Base-by-base conservation (phyloP, 2,888 invertebrate genomes). In the Melanophora roralis region DNA sequence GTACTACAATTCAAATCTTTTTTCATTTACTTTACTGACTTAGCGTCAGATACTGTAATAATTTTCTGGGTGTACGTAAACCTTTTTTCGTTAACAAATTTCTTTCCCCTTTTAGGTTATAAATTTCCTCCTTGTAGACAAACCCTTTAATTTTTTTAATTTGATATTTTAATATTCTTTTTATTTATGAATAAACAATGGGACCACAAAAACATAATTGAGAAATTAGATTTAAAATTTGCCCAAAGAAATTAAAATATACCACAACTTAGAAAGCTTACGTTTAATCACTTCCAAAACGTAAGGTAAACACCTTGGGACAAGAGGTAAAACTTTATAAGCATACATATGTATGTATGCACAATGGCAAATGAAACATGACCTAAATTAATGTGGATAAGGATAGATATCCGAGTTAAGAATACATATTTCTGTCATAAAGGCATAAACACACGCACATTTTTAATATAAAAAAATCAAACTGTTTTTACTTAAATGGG, bases 321-420 rank as follows among this genome's bases (percentile, higher is more conserved):
- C 59, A 75, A 69, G 72, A 65, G 32, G 78, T 69, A 38, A 34
- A 40, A 53, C 62, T 47, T 14, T 38, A 16, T 55, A 43, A 38
- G 23, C 51, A 43, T 43, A 53, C 47, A 27, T 49, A n/a, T n/a
- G n/a, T n/a, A n/a, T n/a, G n/a, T n/a, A n/a, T n/a, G n/a, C n/a
- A 57, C 14, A 23, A 43, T 14, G 45, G 34, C 43, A 34, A 57
- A 57, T 27, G 51, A 16, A 73, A 83, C 83, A 83, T 86, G 86
- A 86, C 86, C 86, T 82, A 86, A 85, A 85, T 85, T 82, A 81
- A 81, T 75, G 81, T 59, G 73, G 71, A 83, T 77, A 83, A 68
- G 74, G 78, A 53, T 59, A 47, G 43, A 55, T 38, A 47, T 36
- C 47, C 55, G 36, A 51, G 36, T 43, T 59, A 27, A 23, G 59